phyloP scores from a whole-genome alignment of 2,797 vertebrate species.

The Spondyliosoma cantharus region DNA sequence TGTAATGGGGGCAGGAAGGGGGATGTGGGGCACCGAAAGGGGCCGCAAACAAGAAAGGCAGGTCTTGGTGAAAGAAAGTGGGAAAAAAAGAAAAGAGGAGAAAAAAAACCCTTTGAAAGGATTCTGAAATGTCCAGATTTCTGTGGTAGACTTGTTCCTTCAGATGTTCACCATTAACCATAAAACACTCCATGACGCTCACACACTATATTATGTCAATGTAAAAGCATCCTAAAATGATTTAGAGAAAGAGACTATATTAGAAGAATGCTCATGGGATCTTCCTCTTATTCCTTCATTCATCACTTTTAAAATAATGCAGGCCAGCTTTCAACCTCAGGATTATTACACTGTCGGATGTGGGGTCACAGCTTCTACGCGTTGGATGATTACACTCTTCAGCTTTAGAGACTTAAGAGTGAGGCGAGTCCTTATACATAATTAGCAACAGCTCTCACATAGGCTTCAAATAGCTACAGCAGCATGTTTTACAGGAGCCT shows the following conservation, averaged over 20 bases:
- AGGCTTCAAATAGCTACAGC: constrained; percentile 55
- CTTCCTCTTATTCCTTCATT: constrained; percentile 7
- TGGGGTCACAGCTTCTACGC: constrained; percentile 43
- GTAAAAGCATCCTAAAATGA: constrained; percentile 5
- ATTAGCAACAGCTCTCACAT: constrained; percentile 53
- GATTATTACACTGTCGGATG: constrained; percentile 34
- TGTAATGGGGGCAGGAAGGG: constrained; percentile 69
- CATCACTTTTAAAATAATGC: constrained; percentile 27
- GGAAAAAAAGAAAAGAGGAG: constrained; percentile 42
- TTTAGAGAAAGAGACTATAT: constrained; percentile 6
- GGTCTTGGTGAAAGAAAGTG: constrained; percentile 66
- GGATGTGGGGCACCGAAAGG: constrained; percentile 64
- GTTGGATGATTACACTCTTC: constrained; percentile 35
- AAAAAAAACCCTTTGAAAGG: constrained; percentile 55
- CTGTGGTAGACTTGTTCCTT: constrained; percentile 45
- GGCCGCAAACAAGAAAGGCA: constrained; percentile 71
- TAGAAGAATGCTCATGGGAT: constrained; percentile 18
- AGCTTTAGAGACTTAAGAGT: constrained; percentile 48
- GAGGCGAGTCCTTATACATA: constrained; percentile 35
- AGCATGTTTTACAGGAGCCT: constrained; percentile 61
- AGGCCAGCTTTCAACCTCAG: constrained; percentile 14
- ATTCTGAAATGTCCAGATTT: constrained; percentile 66
- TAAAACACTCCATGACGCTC: constrained; percentile 19
- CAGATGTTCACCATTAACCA: constrained; percentile 62
- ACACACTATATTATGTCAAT: constrained; percentile 3